These are phyloP conservation scores for Sarcophaga caerulescens DNA, from an alignment of 2,888 invertebrate species.

Conservation along the genomic window DNA sequence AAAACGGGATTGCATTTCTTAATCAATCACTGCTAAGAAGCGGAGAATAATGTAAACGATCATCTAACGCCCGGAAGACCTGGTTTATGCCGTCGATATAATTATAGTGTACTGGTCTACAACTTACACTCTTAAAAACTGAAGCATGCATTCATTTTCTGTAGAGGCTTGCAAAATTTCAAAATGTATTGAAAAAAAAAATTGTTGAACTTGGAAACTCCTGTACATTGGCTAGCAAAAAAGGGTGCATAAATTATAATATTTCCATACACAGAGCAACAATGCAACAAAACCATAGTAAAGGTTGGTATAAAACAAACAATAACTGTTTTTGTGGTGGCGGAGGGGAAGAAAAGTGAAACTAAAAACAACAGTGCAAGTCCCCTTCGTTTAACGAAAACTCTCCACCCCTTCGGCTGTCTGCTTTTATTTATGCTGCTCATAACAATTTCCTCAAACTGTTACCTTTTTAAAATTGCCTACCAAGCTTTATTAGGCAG, in stretches of 20 bases:
- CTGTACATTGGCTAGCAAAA: conserved; percentile 11
- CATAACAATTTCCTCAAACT: conserved; percentile 15
- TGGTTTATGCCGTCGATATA: too few relatives aligned
- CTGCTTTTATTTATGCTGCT: background rate
- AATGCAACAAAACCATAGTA: conserved; percentile 48
- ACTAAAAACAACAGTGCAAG: background rate
- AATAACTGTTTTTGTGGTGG: background rate
- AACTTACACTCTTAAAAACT: too few relatives aligned
- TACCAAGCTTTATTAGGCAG: background rate
- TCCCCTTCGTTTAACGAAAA: conserved; percentile 40
- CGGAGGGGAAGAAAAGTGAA: background rate
- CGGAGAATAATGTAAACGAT: too few relatives aligned
- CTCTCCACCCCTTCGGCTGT: background rate
- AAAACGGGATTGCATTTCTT: too few relatives aligned
- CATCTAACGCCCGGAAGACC: too few relatives aligned
- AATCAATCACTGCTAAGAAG: too few relatives aligned
- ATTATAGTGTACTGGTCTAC: too few relatives aligned
- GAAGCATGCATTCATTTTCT: too few relatives aligned
- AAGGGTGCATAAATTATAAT: conserved; percentile 68
- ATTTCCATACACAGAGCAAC: conserved; percentile 33
- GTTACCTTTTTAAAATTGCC: conserved; percentile 1
- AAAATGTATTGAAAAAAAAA: too few relatives aligned
- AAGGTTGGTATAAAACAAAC: conserved; percentile 59
- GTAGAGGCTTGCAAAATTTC: too few relatives aligned
- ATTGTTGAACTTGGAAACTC: too few relatives aligned